Evolutionary conservation across 2,797 vertebrate species (phyloP).

Genomic region (Sardinella longiceps): DNA sequence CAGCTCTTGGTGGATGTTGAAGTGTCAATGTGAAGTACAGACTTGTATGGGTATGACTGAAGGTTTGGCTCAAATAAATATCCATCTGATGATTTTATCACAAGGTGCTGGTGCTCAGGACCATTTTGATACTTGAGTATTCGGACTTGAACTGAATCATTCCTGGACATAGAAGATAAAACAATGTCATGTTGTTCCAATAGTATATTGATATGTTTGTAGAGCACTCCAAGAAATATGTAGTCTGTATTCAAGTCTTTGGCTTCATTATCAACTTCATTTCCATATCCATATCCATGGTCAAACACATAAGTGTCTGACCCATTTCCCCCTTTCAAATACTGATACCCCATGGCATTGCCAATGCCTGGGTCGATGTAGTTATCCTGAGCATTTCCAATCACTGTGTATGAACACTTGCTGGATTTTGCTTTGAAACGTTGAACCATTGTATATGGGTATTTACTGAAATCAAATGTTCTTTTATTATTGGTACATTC

Average conservation of each 20-base stretch:
- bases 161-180: conserved; percentile 26
- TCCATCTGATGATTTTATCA: conserved; percentile 31
- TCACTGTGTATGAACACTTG: conserved; percentile 37
- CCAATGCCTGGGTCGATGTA: conserved; percentile 41
- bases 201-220: conserved; percentile 30
- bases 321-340: conserved; percentile 39
- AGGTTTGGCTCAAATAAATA: conserved; percentile 27
- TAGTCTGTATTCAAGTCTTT: conserved; percentile 31
- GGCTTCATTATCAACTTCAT: conserved; percentile 37
- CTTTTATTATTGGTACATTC: conserved; percentile 20
- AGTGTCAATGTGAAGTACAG: conserved; percentile 33
- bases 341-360: conserved; percentile 28
- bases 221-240: conserved; percentile 33
- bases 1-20: conserved; percentile 34
- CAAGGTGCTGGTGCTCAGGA: conserved; percentile 33
- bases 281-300: conserved; percentile 35
- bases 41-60: conserved; percentile 35
- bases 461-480: conserved; percentile 36
- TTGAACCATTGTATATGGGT: conserved; percentile 33
- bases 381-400: conserved; percentile 35
- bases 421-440: conserved; percentile 39
- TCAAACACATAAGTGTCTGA: conserved; percentile 39
- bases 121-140: conserved; percentile 36
- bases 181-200: conserved; percentile 28
- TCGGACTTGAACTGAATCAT: conserved; percentile 38